phyloP scores from a whole-genome alignment of 1,140 invertebrate genomes.

The Neodiprion virginianus region DNA sequence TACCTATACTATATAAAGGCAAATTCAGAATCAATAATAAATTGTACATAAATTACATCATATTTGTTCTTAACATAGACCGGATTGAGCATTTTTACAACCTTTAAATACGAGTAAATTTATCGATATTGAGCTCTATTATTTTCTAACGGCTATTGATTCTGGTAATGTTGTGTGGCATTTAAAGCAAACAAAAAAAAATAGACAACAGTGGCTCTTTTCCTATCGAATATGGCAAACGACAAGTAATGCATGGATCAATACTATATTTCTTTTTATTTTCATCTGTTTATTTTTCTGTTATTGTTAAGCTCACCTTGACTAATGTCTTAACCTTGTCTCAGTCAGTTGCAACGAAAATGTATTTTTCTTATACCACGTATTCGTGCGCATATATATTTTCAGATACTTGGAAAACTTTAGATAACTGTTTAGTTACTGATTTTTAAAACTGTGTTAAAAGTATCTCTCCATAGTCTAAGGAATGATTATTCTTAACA shows the following conservation, averaged over 20 bases:
- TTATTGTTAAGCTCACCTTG: slow-evolving; percentile 18
- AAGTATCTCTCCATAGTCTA: too few species aligned
- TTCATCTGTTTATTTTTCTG: slow-evolving; percentile 16
- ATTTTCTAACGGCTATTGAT: slow-evolving; percentile 18
- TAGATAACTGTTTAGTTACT: too few species aligned
- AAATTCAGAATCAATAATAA: neutral
- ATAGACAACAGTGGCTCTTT: slow-evolving; percentile 22
- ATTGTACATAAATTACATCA: slow-evolving; percentile 3
- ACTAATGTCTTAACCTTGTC: slow-evolving; percentile 15
- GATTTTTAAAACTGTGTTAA: too few species aligned
- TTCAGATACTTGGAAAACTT: neutral
- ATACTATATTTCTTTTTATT: neutral
- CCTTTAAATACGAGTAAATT: too few species aligned
- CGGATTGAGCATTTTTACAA: too few species aligned
- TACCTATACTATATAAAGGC: too few species aligned
- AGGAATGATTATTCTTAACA: neutral
- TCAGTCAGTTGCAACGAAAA: slow-evolving; percentile 22
- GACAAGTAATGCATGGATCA: slow-evolving; percentile 11
- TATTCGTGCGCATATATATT: slow-evolving; percentile 27
- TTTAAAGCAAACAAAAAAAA: slow-evolving; percentile 27
- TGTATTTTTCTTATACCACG: slow-evolving; percentile 11
- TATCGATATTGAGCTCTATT: too few species aligned
- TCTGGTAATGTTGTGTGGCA: slow-evolving; percentile 35
- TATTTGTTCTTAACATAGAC: neutral
- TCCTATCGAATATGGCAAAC: slow-evolving; percentile 23